Percentiles rank a stretch among this genome's conserved stretches.
phyloP scores from a whole-genome alignment of 23 tunicate species.

The Phallusia fumigata region DNA sequence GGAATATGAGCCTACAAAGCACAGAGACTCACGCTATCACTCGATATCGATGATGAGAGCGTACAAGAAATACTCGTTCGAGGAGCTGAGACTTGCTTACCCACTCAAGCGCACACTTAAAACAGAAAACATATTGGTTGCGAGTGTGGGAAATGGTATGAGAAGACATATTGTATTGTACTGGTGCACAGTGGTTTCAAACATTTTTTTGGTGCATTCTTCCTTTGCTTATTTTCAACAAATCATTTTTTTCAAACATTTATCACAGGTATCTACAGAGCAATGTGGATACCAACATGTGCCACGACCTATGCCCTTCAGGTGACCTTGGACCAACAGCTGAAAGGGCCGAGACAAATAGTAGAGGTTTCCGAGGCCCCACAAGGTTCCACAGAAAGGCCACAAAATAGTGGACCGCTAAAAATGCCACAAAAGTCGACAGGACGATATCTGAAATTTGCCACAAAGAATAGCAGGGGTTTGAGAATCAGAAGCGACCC shows the following conservation, averaged over 20 bases:
- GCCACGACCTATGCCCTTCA: slow-evolving; percentile 56
- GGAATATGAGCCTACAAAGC: slow-evolving; percentile 48
- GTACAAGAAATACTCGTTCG: slow-evolving; percentile 64
- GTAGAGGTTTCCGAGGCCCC: slow-evolving; percentile 54
- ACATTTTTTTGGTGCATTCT: too few relatives aligned
- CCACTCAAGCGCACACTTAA: slow-evolving; percentile 65
- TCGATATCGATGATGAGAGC: slow-evolving; percentile 72
- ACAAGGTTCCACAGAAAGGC: slow-evolving; percentile 34
- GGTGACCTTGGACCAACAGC: slow-evolving; percentile 60
- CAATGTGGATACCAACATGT: slow-evolving; percentile 61
- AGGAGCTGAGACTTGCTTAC: slow-evolving; percentile 62
- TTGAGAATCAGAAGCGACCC: slow-evolving; percentile 69
- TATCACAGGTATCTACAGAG: slow-evolving; percentile 47
- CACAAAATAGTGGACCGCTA: neutral
- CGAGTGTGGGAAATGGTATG: slow-evolving; percentile 49
- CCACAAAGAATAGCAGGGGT: slow-evolving; percentile 58
- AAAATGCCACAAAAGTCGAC: neutral
- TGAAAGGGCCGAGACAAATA: slow-evolving; percentile 52
- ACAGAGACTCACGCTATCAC: slow-evolving; percentile 48
- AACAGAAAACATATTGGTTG: slow-evolving; percentile 51
- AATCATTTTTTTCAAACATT: neutral
- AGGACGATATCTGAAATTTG: slow-evolving; percentile 28
- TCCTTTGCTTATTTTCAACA: too few relatives aligned
- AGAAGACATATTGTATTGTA: too few relatives aligned
- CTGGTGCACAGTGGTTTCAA: too few relatives aligned